Evolutionary conservation across 2,113 vertebrate genomes (phyloP).

Genomic region (Sminthopsis crassicaudata): DNA sequence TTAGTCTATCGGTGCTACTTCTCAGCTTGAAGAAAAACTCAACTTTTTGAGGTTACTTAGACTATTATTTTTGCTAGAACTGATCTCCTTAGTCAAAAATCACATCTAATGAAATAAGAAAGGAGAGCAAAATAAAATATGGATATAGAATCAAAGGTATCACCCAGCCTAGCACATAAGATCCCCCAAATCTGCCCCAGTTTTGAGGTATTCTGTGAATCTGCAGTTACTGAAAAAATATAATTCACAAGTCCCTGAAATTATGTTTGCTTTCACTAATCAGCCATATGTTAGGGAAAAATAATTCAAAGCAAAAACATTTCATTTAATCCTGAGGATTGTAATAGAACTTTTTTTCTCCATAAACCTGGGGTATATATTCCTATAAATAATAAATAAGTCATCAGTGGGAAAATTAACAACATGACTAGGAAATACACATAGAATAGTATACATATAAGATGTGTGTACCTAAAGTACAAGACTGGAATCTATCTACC

Average conservation of each 20-base stretch:
- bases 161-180: background rate
- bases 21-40: background rate
- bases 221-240: background rate
- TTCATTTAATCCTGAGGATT: background rate
- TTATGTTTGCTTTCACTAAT: background rate
- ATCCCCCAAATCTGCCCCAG: background rate
- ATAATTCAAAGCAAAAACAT: background rate
- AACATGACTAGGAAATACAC: background rate
- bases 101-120: background rate
- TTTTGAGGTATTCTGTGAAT: background rate
- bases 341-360: background rate
- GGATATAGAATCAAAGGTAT: background rate
- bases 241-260: background rate
- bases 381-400: background rate
- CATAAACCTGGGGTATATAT: background rate
- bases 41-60: background rate
- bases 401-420: background rate
- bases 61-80: background rate
- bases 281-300: background rate
- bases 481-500: background rate
- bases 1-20: background rate
- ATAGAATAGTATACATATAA: background rate
- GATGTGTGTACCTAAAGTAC: background rate
- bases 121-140: background rate
- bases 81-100: background rate